Base-by-base conservation (phyloP, 2,888 invertebrate species). In the Limnephilus marmoratus region DNA sequence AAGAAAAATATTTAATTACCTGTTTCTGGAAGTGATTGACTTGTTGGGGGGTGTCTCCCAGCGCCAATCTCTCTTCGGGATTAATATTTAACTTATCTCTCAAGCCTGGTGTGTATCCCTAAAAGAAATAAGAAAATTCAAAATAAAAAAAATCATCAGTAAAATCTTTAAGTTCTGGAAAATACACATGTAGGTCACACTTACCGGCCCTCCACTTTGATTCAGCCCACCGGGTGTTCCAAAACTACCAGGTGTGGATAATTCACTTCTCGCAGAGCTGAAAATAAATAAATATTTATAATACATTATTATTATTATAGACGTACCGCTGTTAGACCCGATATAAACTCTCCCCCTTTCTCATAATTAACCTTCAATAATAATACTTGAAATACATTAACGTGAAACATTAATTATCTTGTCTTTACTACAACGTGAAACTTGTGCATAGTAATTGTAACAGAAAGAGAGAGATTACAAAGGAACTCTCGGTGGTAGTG, bases 11-110 rank as follows among this genome's bases (percentile, higher is more conserved):
- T 29, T 31, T 37, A 86, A 90, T 92, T 93, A 97, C 96, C 95
- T 97, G 97, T 94, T 97, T 97, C 94, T 98, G 98, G 94, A 97
- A 96, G 94, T 97, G 97, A 94, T 97, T 96, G 88, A 96, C 96
- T 89, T 97, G 95, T 18, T 97, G 96, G 0, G 98, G 98, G 0
- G 98, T 98, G 94, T 97, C 97, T 0, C 97, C 97, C 0, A 97
- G 97, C 83, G 97, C 97, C 92, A 98, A 94, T 91, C 96, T 97
- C 92, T 98, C 98, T 94, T 99, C 99, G 0, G 98, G 97, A 95
- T 99, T 99, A 94, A 99, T 99, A 95, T 98, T 99, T 90, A 99
- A 96, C 94, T 99, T 99, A 95, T 99, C 99, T 83, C 99, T 97
- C 4, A 99, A 97, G 0, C 98, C 98, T 0, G 98, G 97, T 0